These are phyloP conservation scores for Brachionichthys hirsutus DNA, from an alignment of 2,113 vertebrate species.

Conservation along the genomic window DNA sequence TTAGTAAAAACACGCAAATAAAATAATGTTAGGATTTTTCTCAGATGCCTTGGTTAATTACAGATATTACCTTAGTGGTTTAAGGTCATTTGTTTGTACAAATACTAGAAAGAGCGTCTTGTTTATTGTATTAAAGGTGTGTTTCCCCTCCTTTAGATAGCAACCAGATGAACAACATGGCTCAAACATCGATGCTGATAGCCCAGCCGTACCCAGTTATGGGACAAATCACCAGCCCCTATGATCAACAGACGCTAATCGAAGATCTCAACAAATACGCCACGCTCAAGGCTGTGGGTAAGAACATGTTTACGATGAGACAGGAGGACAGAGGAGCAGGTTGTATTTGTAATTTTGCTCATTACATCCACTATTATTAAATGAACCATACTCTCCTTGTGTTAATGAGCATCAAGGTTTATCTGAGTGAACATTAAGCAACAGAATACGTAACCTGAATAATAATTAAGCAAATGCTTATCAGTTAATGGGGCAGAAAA, in stretches of 20 bases:
- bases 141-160: conserved; percentile 74
- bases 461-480: too few relatives aligned
- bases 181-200: conserved; percentile 84
- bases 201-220: conserved; percentile 86
- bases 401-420: background rate
- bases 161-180: conserved; percentile 87
- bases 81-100: too few relatives aligned
- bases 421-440: conserved; percentile 2
- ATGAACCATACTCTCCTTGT: background rate
- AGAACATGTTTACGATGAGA: conserved; percentile 58
- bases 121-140: background rate
- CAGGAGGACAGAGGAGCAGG: background rate
- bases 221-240: conserved; percentile 87
- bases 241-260: conserved; percentile 84
- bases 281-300: conserved; percentile 92
- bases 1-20: background rate
- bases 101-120: background rate
- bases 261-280: conserved; percentile 93
- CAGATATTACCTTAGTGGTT: too few relatives aligned
- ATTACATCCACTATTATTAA: background rate
- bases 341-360: conserved; percentile 2
- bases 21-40: background rate
- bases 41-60: too few relatives aligned
- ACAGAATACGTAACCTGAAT: background rate
- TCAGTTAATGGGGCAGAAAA: too few relatives aligned